A percentile compares a stretch with the other conserved stretches of the same genome.
Evolutionary conservation across 2,797 vertebrate genomes (phyloP).

Genomic region (Chiloscyllium punctatum): DNA sequence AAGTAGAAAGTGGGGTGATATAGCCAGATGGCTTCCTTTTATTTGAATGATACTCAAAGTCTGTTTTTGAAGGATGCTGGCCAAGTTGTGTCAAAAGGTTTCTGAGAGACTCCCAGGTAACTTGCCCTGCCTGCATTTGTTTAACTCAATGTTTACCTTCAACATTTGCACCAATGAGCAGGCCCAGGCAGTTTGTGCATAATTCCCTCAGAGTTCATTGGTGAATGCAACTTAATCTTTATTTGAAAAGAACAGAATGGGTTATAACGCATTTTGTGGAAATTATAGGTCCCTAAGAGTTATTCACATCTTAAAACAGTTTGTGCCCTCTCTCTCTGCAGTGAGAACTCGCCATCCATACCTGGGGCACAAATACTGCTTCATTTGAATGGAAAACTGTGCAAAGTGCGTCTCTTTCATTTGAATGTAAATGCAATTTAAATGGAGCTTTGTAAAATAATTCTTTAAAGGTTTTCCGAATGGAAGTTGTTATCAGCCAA

Average conservation of each 20-base stretch:
- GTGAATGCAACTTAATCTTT: not conserved
- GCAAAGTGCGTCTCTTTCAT: not conserved
- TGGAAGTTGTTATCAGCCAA: conserved; percentile 27
- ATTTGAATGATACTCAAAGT: not conserved
- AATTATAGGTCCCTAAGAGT: not conserved
- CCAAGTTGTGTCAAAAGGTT: not conserved
- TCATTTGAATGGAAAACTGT: not conserved
- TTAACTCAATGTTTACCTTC: not conserved
- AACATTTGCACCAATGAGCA: not conserved
- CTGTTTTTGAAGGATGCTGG: not conserved
- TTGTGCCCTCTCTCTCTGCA: not conserved
- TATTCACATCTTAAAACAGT: not conserved
- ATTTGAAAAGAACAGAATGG: not conserved
- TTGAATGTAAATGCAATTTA: conserved; percentile 27
- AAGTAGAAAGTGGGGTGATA: not conserved
- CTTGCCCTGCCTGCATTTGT: not conserved
- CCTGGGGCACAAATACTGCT: not conserved
- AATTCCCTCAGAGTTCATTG: not conserved
- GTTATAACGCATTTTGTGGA: not conserved
- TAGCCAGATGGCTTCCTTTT: not conserved
- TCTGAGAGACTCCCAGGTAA: not conserved
- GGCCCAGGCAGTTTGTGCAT: not conserved
- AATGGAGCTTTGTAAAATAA: conserved; percentile 21
- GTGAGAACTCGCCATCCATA: not conserved
- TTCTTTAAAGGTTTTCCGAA: conserved; percentile 24